Conservation (phyloP, 2,113 vertebrate genomes). For the Xiphophorus maculatus region DNA sequence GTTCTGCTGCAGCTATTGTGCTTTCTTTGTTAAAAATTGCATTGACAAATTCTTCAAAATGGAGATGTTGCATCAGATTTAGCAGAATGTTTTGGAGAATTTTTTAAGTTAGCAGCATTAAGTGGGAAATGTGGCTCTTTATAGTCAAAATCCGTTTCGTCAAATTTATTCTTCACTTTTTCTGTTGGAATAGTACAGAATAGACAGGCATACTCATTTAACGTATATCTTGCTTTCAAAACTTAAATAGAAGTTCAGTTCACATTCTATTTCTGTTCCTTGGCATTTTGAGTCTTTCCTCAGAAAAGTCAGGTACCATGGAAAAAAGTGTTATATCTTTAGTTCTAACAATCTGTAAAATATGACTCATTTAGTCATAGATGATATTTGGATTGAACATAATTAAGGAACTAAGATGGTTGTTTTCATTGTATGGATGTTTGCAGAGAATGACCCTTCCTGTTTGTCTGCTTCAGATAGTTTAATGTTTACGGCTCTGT, state of each 20-base stretch:
- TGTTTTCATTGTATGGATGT: conserved; percentile 7
- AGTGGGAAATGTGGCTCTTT: no score
- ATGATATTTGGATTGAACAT: conserved; percentile 2
- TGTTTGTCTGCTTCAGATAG: conserved; percentile 5
- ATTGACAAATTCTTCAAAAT: not conserved
- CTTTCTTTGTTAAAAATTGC: not conserved
- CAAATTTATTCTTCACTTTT: no score
- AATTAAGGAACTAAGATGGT: conserved; percentile 28
- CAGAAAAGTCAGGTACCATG: conserved; percentile 8
- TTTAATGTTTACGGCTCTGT: conserved; percentile 6
- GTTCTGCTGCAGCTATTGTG: conserved; percentile 9
- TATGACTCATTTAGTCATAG: not conserved
- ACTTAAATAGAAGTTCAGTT: not conserved
- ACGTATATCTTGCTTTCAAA: no score
- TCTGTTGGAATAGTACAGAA: no score
- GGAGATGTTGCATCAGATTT: no score
- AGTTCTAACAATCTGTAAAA: not conserved
- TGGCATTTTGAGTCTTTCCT: not conserved
- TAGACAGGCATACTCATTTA: no score
- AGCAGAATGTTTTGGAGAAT: no score
- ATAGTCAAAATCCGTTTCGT: no score
- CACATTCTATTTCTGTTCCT: not conserved
- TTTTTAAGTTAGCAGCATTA: not conserved
- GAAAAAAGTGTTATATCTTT: conserved; percentile 4
- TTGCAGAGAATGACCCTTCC: conserved; percentile 3